Percentiles rank a stretch among this genome's conserved stretches.
Conservation (phyloP, 2,113 vertebrate genomes). For the Empidonax traillii region DNA sequence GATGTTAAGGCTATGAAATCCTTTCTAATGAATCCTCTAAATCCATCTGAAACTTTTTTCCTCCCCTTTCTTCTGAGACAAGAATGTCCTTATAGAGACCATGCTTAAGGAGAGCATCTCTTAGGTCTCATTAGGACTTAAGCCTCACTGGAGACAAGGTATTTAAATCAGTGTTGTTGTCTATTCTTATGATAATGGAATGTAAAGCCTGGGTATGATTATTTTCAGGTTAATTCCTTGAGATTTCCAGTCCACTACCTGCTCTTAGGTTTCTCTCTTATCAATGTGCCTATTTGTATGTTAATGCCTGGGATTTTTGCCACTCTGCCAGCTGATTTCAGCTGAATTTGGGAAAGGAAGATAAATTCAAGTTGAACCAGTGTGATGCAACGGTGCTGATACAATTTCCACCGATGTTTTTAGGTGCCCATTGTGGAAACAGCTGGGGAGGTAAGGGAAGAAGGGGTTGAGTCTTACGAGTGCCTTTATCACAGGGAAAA, state of each 20-base stretch:
- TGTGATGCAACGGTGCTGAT: neutral
- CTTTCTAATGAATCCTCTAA: slow-evolving; percentile 5
- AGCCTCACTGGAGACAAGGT: neutral
- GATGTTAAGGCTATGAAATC: neutral
- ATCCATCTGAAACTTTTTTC: neutral
- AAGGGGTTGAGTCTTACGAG: neutral
- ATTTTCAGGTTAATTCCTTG: neutral
- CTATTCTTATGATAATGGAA: neutral
- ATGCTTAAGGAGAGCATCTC: neutral
- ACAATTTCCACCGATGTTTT: neutral
- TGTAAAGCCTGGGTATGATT: neutral
- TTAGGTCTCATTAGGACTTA: neutral
- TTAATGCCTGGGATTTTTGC: neutral
- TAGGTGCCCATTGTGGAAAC: neutral
- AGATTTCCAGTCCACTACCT: neutral
- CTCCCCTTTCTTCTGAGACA: neutral
- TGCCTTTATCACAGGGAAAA: neutral
- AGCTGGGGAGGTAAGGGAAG: neutral
- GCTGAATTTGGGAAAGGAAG: neutral
- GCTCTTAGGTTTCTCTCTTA: neutral
- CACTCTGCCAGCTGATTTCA: neutral
- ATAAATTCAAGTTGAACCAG: neutral
- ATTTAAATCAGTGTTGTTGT: neutral
- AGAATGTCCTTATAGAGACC: neutral
- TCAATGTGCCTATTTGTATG: neutral